Base-by-base conservation (phyloP, 2,113 vertebrate species). In the Genyomyrus donnyi region DNA sequence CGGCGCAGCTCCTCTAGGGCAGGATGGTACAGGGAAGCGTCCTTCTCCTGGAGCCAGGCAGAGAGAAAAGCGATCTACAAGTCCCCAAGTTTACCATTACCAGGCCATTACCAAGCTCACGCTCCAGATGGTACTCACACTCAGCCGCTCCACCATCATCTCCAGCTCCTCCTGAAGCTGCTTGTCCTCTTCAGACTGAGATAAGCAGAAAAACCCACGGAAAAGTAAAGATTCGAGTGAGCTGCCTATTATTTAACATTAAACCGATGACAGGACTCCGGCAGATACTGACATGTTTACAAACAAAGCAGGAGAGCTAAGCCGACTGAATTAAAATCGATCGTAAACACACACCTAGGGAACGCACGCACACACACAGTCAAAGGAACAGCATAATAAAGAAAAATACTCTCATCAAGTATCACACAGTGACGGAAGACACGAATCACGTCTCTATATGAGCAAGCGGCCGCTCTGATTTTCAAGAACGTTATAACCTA, bases 101-200 rank as follows among this genome's bases (percentile, higher is more conserved):
- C n/a, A n/a, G 10, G 19, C 5, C 52, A 1, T 17, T 53, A 87
- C 24, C 5, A 35, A 17, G 15, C 74, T 80, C 17, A 42, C 31
- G 35, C 15, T 42, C 5, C 13, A 7, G 15, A 19, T 80, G 74
- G 35, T 21, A 97, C 98, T 98, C 91, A 99, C 98, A 94, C 96
- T 93, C 4, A 99, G 91, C 90, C 98, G 96, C 84, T 99, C 98
- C 94, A 99, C 98, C 93, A 99, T 97, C 98, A 99, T 97, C 94
- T 99, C 98, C 95, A 99, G 92, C 91, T 99, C 98, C 92, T 99
- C 98, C 91, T 99, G 98, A 89, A 99, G 93, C 91, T 98, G 98
- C 91, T 97, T 99, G 94, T 99, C 98, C 92, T 99, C 98, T 90
- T 99, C 98, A 0, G 98, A 99, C 98, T 99, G 92, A 24, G 0